phyloP scores from a whole-genome alignment of 2,888 invertebrate species.

The Marronus borbonicus region DNA sequence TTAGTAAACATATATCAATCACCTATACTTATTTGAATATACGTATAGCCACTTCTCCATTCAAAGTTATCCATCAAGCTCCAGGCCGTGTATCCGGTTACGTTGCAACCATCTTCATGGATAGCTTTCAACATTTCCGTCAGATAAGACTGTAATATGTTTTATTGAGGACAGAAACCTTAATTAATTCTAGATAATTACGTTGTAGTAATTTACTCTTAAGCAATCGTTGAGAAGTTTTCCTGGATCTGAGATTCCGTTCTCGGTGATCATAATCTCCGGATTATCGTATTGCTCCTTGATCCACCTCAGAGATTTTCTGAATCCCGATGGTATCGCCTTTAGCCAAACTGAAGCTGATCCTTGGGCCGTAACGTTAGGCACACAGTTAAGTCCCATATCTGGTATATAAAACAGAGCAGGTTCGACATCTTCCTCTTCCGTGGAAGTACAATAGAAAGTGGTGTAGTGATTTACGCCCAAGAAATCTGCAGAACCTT shows the following conservation, averaged over 20 bases:
- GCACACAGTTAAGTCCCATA: slow-evolving; percentile 22
- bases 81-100: slow-evolving; percentile 83
- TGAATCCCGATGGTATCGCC: slow-evolving; percentile 78
- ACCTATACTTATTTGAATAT: slow-evolving; percentile 66
- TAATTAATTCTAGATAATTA: slow-evolving; percentile 24
- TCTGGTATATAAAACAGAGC: slow-evolving; percentile 69
- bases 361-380: slow-evolving; percentile 19
- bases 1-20: background rate
- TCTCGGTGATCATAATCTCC: slow-evolving; percentile 75
- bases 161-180: background rate
- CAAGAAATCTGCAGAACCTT: slow-evolving; percentile 79
- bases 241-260: slow-evolving; percentile 67
- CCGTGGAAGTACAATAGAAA: slow-evolving; percentile 62
- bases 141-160: slow-evolving; percentile 65
- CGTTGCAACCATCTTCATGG: slow-evolving; percentile 73
- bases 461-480: slow-evolving; percentile 81
- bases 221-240: slow-evolving; percentile 69
- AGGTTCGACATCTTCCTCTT: slow-evolving; percentile 72
- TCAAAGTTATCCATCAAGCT: slow-evolving; percentile 89
- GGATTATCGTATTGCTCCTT: slow-evolving; percentile 75
- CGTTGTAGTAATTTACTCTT: slow-evolving; percentile 64
- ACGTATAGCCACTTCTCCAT: slow-evolving; percentile 83
- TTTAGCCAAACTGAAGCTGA: slow-evolving; percentile 30
- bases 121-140: slow-evolving; percentile 71
- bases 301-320: slow-evolving; percentile 77